A percentile compares a stretch with the other conserved stretches of the same genome.
Conservation (phyloP, 2,113 vertebrate genomes). For the Tringa solitaria region DNA sequence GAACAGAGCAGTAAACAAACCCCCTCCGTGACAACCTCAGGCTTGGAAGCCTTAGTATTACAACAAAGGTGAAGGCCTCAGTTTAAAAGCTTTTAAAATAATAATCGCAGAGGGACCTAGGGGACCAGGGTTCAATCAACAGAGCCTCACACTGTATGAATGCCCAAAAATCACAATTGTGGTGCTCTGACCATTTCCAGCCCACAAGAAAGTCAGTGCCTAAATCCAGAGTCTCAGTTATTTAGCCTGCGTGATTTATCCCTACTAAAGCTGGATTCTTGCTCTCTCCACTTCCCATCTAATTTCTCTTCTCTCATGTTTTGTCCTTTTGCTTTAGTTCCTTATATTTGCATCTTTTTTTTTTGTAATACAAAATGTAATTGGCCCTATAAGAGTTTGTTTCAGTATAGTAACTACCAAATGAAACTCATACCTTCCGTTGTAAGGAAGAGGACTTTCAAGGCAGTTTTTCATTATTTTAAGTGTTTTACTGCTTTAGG, state of each 20-base stretch:
- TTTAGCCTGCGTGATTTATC: background rate
- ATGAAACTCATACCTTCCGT: background rate
- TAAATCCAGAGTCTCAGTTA: background rate
- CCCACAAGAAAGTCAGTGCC: background rate
- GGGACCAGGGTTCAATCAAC: background rate
- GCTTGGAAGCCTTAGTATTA: background rate
- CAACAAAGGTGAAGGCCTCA: background rate
- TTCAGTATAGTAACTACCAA: too few relatives aligned
- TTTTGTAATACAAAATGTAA: background rate
- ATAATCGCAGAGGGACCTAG: rapidly evolving
- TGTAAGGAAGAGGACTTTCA: background rate
- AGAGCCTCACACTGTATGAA: background rate
- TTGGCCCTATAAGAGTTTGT: background rate
- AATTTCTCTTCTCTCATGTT: background rate
- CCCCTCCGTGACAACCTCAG: background rate
- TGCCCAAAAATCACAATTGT: background rate
- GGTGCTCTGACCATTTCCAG: background rate
- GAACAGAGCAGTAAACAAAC: background rate
- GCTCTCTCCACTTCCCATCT: background rate
- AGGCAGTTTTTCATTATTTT: background rate
- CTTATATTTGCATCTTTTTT: background rate
- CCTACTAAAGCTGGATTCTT: background rate
- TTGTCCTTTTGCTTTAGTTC: background rate
- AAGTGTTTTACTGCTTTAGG: background rate
- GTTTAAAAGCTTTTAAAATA: background rate